phyloP scores from a whole-genome alignment of 1,140 invertebrate species.

The Solenopsis fugax region DNA sequence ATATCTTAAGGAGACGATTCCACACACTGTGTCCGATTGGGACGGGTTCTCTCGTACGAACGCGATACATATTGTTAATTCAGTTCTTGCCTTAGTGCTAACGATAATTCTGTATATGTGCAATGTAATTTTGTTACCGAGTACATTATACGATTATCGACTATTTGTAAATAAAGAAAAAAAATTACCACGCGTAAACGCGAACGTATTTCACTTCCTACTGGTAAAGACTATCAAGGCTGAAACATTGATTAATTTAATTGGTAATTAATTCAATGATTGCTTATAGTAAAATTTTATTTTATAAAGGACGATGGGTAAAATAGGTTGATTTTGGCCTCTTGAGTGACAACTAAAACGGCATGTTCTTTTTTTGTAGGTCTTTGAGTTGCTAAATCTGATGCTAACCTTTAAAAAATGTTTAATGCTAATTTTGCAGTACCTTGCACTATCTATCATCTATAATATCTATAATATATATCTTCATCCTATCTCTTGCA shows the following conservation, averaged over 20 bases:
- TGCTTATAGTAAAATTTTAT: background rate
- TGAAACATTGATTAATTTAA: background rate
- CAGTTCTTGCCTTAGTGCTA: conserved; percentile 78
- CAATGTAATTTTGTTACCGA: conserved; percentile 83
- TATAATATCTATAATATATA: background rate
- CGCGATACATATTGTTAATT: conserved; percentile 76
- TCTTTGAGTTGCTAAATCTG: too few relatives aligned
- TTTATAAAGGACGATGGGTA: too few relatives aligned
- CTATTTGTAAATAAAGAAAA: conserved; percentile 83
- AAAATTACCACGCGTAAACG: conserved; percentile 66
- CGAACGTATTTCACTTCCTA: background rate
- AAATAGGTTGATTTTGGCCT: too few relatives aligned
- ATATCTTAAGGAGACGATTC: conserved; percentile 69
- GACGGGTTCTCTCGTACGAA: conserved; percentile 76
- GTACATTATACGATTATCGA: conserved; percentile 78
- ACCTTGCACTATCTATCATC: background rate
- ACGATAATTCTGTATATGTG: conserved; percentile 81
- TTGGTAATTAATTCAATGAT: background rate
- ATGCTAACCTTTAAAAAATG: too few relatives aligned
- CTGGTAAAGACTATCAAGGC: background rate
- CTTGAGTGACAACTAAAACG: too few relatives aligned
- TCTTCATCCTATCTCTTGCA: background rate
- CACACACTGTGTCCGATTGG: conserved; percentile 60
- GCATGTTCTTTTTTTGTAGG: too few relatives aligned
- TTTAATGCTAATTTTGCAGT: background rate